A percentile compares a stretch with the other conserved stretches of the same genome.
phyloP scores from a whole-genome alignment of 2,113 vertebrate genomes.

The Psittacara wagleri region DNA sequence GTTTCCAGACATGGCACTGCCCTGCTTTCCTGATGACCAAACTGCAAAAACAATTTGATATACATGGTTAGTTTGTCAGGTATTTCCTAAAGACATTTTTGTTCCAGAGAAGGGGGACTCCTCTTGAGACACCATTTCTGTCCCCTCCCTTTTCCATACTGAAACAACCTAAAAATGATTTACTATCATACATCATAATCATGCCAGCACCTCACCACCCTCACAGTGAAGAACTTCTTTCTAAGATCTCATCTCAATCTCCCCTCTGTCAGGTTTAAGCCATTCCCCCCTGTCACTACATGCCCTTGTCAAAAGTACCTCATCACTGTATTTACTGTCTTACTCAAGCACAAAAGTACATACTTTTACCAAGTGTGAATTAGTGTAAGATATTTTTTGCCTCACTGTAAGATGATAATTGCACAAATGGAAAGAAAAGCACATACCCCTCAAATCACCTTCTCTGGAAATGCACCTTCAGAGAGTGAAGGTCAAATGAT shows the following conservation, averaged over 20 bases:
- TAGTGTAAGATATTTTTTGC: background rate
- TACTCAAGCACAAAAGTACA: background rate
- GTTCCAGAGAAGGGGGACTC: background rate
- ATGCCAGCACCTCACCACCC: background rate
- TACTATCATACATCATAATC: background rate
- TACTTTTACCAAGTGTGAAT: background rate
- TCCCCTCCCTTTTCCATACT: background rate
- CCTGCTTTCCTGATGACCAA: background rate
- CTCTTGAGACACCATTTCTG: background rate
- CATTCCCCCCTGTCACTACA: background rate
- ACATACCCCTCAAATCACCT: background rate
- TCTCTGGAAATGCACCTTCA: background rate
- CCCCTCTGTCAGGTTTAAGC: background rate
- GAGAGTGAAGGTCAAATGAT: background rate
- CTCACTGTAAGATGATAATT: background rate
- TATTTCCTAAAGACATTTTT: background rate
- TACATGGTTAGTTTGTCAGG: background rate
- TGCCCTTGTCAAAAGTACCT: background rate
- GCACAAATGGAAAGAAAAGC: background rate
- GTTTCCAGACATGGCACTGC: background rate
- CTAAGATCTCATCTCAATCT: background rate
- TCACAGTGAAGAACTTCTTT: background rate
- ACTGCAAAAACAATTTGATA: background rate
- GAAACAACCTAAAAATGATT: background rate
- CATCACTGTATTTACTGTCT: background rate